Conservation (phyloP, 1,140 invertebrate genomes). For the Lithobius niger region DNA sequence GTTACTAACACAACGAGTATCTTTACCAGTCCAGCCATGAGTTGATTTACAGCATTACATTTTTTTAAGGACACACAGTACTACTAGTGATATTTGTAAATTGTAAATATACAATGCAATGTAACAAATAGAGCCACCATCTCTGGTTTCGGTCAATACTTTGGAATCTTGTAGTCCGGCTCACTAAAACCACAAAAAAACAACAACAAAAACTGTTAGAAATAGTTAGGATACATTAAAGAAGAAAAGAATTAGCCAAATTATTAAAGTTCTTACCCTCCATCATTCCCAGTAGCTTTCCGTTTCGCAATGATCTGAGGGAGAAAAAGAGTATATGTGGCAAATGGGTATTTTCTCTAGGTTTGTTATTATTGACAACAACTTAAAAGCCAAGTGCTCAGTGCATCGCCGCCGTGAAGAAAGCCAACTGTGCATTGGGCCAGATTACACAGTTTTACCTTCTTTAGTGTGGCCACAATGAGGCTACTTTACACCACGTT, state of each 20-base stretch:
- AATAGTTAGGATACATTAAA: not conserved
- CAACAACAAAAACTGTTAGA: not conserved
- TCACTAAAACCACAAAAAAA: not conserved
- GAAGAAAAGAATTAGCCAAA: not conserved
- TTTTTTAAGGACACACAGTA: too few relatives aligned
- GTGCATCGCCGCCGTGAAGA: not conserved
- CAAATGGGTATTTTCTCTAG: not conserved
- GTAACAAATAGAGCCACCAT: too few relatives aligned
- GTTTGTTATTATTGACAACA: not conserved
- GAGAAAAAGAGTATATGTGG: not conserved
- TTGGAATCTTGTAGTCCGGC: constrained; percentile 8
- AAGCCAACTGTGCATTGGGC: not conserved
- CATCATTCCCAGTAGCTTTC: constrained; percentile 12
- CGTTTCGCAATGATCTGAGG: constrained; percentile 18
- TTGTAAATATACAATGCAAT: too few relatives aligned
- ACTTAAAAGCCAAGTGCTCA: not conserved
- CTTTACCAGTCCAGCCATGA: too few relatives aligned
- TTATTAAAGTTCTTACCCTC: constrained; percentile 14
- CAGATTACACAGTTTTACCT: not conserved
- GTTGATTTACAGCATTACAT: too few relatives aligned
- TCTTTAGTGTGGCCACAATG: too few relatives aligned
- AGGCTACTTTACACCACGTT: too few relatives aligned
- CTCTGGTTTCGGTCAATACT: too few relatives aligned
- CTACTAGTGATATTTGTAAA: too few relatives aligned
- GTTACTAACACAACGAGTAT: too few relatives aligned